Evolutionary conservation across 2,888 invertebrate species (phyloP).

Genomic region (Autographa pulchrina): DNA sequence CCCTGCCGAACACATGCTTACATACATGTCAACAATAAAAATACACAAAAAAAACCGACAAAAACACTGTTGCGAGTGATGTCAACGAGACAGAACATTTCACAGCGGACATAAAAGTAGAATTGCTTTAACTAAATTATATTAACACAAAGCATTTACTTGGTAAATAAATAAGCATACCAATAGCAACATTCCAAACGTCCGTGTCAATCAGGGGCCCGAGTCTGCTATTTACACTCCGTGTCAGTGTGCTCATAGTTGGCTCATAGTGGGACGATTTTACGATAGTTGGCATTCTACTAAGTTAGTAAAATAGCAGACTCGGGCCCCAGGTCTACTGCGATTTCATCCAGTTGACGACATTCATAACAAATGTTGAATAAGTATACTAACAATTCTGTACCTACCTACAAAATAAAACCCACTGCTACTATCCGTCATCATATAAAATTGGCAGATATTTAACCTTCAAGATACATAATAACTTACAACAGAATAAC

Average conservation of each 20-base stretch:
- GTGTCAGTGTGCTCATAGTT: too few relatives aligned
- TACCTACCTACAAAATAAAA: neutral
- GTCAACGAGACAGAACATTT: slow-evolving; percentile 32
- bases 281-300: too few relatives aligned
- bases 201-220: neutral
- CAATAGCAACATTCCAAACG: neutral
- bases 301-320: too few relatives aligned
- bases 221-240: too few relatives aligned
- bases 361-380: slow-evolving; percentile 5
- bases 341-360: slow-evolving; percentile 35
- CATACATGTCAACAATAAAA: neutral
- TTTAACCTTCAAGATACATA: neutral
- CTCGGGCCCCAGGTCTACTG: too few relatives aligned
- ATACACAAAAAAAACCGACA: slow-evolving; percentile 7
- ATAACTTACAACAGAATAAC: neutral
- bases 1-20: slow-evolving; percentile 29
- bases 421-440: slow-evolving; percentile 11
- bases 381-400: slow-evolving; percentile 22
- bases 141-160: neutral
- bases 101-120: neutral
- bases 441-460: slow-evolving; percentile 38
- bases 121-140: neutral
- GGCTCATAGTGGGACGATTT: too few relatives aligned
- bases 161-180: neutral
- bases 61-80: slow-evolving; percentile 17